These are phyloP conservation scores for Solea senegalensis DNA, from an alignment of 2,113 vertebrate species.

Conservation along the genomic window DNA sequence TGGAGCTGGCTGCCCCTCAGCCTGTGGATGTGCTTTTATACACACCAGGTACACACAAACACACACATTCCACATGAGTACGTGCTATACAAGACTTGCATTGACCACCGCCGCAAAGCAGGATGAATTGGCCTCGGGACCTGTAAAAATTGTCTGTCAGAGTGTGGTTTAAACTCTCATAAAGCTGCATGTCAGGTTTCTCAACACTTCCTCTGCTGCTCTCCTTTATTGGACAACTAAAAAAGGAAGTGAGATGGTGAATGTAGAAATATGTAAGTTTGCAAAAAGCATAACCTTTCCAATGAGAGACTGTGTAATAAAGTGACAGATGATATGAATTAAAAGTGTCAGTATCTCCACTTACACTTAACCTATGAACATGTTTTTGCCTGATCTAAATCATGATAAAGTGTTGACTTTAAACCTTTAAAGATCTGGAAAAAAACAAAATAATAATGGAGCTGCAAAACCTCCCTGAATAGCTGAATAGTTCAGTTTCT, in stretches of 20 bases:
- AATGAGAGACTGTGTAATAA: too few species aligned
- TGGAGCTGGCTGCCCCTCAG: slow-evolving; percentile 85
- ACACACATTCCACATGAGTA: slow-evolving; percentile 68
- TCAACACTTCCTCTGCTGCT: slow-evolving; percentile 18
- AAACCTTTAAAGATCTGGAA: too few species aligned
- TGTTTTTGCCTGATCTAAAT: too few species aligned
- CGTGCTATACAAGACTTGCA: too few species aligned
- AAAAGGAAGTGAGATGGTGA: neutral
- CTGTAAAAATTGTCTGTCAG: neutral
- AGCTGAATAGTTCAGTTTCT: too few species aligned
- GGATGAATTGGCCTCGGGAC: neutral
- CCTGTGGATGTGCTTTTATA: slow-evolving; percentile 91
- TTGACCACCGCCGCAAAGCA: too few species aligned
- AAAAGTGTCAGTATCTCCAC: too few species aligned
- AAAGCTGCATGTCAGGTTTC: slow-evolving; percentile 4
- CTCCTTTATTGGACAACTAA: neutral
- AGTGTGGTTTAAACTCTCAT: neutral
- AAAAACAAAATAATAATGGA: too few species aligned
- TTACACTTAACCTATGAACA: too few species aligned
- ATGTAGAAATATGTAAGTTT: neutral
- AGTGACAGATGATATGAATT: too few species aligned
- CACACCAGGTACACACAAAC: slow-evolving; percentile 85
- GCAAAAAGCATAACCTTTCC: neutral
- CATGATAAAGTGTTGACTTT: too few species aligned
- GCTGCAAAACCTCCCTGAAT: too few species aligned